Conservation (phyloP, 1,140 invertebrate species). For the Holotrichia oblita region DNA sequence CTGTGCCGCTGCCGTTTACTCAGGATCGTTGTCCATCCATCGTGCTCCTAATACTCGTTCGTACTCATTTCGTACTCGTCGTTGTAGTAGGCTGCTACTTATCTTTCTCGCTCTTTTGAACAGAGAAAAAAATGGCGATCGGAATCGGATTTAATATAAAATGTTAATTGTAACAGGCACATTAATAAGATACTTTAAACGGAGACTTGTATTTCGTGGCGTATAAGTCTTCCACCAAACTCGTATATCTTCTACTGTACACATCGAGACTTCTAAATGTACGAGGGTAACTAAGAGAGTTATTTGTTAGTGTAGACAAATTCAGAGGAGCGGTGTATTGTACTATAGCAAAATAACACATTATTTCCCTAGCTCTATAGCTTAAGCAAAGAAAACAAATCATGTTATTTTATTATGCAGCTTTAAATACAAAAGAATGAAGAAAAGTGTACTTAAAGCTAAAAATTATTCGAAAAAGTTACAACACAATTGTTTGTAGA, state of each 20-base stretch:
- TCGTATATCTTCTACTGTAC: background rate
- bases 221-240: conserved; percentile 48
- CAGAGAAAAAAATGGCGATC: conserved; percentile 20
- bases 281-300: too few species aligned
- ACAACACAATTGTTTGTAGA: too few species aligned
- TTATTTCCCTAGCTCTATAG: too few species aligned
- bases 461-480: too few species aligned
- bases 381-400: too few species aligned
- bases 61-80: background rate
- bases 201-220: conserved; percentile 47
- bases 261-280: too few species aligned
- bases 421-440: too few species aligned
- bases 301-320: too few species aligned
- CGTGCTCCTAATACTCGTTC: background rate
- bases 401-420: too few species aligned
- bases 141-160: conserved; percentile 39
- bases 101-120: background rate
- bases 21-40: background rate
- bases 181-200: conserved; percentile 47
- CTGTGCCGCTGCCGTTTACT: background rate
- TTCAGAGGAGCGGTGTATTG: too few species aligned
- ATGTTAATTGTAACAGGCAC: conserved; percentile 46
- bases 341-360: too few species aligned
- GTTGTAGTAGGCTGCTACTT: background rate
- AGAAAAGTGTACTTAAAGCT: too few species aligned